Evolutionary conservation across 2,888 invertebrate genomes (phyloP).

Genomic region (Ecdyonurus torrentis): DNA sequence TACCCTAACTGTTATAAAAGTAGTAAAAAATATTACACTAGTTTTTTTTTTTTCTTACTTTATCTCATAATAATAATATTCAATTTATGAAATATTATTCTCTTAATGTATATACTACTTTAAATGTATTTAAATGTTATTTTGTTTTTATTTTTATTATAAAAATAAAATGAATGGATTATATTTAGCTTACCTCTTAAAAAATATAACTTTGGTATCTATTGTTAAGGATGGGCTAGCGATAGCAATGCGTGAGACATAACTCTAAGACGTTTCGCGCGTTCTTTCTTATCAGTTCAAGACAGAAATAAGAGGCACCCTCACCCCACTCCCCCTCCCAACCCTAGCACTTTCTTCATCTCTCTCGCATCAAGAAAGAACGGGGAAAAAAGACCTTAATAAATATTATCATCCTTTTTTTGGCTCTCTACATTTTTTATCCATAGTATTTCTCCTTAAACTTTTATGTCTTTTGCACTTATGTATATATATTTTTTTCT

Average conservation of each 20-base stretch:
- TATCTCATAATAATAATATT: too few relatives aligned
- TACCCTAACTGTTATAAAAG: too few relatives aligned
- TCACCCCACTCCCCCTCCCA: not conserved
- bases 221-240: not conserved
- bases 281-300: not conserved
- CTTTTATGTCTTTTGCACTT: not conserved
- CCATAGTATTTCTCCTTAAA: not conserved
- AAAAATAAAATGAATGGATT: too few relatives aligned
- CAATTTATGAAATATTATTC: too few relatives aligned
- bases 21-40: too few relatives aligned
- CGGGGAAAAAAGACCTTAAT: not conserved
- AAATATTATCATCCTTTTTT: not conserved
- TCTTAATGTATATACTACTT: too few relatives aligned
- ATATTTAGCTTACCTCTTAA: too few relatives aligned
- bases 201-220: not conserved
- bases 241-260: not conserved
- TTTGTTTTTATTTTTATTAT: too few relatives aligned
- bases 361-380: not conserved
- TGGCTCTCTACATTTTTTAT: not conserved
- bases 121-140: too few relatives aligned
- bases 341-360: not conserved
- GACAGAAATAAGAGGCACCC: not conserved
- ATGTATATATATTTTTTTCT: not conserved
- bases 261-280: not conserved
- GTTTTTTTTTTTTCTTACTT: too few relatives aligned